Percentiles rank a stretch among this genome's conserved stretches.
These are phyloP conservation scores for Sminthopsis crassicaudata DNA, from an alignment of 2,113 vertebrate genomes.

Conservation along the genomic window DNA sequence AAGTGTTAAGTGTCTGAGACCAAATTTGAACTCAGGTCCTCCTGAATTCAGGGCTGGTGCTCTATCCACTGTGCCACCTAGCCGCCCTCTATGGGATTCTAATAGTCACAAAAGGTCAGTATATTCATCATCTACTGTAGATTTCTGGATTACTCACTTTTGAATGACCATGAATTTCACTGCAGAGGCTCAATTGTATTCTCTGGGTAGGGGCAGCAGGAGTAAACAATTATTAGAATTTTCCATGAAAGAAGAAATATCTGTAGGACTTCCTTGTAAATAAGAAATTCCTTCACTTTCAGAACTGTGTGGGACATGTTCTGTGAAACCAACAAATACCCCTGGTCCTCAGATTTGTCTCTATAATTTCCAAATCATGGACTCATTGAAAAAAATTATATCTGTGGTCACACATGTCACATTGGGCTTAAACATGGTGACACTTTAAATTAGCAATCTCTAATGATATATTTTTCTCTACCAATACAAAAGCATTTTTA, in stretches of 20 bases:
- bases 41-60: no score
- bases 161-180: neutral
- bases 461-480: neutral
- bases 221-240: neutral
- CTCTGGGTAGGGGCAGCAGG: rapidly evolving
- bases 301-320: neutral
- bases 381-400: neutral
- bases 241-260: neutral
- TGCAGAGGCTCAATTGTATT: neutral
- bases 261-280: neutral
- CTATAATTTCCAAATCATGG: neutral
- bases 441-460: neutral
- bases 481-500: neutral
- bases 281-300: neutral
- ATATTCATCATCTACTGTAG: neutral
- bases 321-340: neutral
- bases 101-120: neutral
- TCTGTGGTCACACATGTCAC: neutral
- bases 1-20: no score
- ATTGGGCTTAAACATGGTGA: neutral
- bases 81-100: no score
- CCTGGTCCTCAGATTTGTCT: neutral
- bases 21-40: no score
- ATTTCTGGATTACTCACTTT: neutral
- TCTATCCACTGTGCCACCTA: no score